Evolutionary conservation across 92 coral and sea anemone genomes (phyloP).

Genomic region (Epizoanthus stellaris): DNA sequence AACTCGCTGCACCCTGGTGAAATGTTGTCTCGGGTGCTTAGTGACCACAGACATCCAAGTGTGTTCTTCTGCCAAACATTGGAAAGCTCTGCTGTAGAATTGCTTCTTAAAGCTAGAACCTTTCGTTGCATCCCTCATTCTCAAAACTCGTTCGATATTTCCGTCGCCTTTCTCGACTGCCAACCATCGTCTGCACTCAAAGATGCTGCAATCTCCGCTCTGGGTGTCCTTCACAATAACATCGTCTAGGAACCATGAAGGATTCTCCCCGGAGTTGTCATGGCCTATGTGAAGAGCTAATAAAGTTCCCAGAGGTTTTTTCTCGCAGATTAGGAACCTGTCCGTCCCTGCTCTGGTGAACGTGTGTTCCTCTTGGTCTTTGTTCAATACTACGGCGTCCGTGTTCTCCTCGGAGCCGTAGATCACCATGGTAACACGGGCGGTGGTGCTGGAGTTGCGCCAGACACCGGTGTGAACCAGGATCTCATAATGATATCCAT

Average conservation of each 20-base stretch:
- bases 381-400: background rate
- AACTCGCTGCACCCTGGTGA: conserved; percentile 66
- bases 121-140: conserved; percentile 35
- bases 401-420: conserved; percentile 21
- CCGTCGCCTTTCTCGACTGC: conserved; percentile 67
- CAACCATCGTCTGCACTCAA: conserved; percentile 60
- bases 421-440: conserved; percentile 20
- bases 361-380: conserved; percentile 8
- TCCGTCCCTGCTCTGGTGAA: conserved; percentile 41
- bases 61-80: conserved; percentile 56
- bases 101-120: conserved; percentile 24
- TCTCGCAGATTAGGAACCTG: conserved; percentile 10
- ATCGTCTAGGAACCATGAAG: conserved; percentile 61
- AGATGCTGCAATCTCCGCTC: conserved; percentile 45
- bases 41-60: conserved; percentile 64
- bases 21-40: conserved; percentile 43
- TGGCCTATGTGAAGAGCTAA: conserved; percentile 47
- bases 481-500: conserved; percentile 29
- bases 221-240: conserved; percentile 46
- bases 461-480: conserved; percentile 34
- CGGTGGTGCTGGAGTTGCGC: conserved; percentile 36
- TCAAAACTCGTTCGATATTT: conserved; percentile 27
- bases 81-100: conserved; percentile 23
- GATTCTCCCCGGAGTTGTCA: conserved; percentile 54
- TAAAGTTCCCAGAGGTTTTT: conserved; percentile 45